Conservation (phyloP, 1,140 invertebrate genomes). For the Neodiprion pinetum region DNA sequence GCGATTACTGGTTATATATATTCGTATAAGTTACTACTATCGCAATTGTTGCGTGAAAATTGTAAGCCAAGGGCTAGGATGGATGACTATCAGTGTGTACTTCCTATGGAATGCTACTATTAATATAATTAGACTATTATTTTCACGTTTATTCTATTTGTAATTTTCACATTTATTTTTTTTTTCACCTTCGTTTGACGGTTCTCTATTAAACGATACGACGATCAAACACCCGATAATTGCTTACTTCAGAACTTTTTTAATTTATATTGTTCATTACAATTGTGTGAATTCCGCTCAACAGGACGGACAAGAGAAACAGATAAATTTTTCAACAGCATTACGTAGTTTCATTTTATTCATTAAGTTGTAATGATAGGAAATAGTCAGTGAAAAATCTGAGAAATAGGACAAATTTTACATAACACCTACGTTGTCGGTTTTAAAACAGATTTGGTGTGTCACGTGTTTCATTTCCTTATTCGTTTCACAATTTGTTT, state of each 20-base stretch:
- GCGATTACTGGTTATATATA: constrained; percentile 19
- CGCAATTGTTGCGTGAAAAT: constrained; percentile 10
- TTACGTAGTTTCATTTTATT: no score
- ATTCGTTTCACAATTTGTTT: not conserved
- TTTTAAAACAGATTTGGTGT: no score
- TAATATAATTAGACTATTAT: constrained; percentile 34
- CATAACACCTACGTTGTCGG: no score
- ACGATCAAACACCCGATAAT: not conserved
- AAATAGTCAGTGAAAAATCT: no score
- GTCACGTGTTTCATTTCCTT: no score
- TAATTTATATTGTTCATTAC: no score
- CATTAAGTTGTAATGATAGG: no score
- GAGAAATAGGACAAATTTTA: no score
- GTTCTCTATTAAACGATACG: not conserved
- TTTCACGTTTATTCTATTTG: constrained; percentile 10
- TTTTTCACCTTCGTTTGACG: not conserved
- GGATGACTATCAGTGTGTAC: constrained; percentile 48
- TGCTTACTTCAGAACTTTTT: not conserved
- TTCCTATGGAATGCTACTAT: constrained; percentile 56
- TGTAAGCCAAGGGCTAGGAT: constrained; percentile 27
- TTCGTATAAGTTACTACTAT: not conserved
- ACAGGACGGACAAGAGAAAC: no score
- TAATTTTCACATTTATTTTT: not conserved
- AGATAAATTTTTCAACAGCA: no score
- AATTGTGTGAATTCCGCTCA: no score